Percentiles rank a stretch among this genome's conserved stretches.
Conservation (phyloP, 2,888 invertebrate genomes). For the Ormyrus thymus region DNA sequence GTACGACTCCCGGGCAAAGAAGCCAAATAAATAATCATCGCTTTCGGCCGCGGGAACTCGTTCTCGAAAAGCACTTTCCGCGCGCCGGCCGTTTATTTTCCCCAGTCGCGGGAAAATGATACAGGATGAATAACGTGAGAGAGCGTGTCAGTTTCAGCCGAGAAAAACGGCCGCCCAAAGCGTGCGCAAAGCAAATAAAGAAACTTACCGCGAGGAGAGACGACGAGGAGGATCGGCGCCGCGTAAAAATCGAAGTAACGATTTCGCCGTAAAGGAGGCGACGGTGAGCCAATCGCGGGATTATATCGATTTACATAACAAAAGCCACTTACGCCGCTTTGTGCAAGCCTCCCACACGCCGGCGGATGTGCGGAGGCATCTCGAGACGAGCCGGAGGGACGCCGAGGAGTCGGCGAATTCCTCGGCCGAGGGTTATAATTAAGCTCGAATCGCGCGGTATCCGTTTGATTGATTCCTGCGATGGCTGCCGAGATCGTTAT, state of each 20-base stretch:
- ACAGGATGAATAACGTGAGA: too few species aligned
- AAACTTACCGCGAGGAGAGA: background rate
- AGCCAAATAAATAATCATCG: too few species aligned
- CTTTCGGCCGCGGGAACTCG: too few species aligned
- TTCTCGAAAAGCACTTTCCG: too few species aligned
- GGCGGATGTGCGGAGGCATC: background rate
- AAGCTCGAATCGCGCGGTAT: slow-evolving; percentile 29
- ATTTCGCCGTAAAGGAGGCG: slow-evolving; percentile 5
- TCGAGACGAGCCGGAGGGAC: background rate
- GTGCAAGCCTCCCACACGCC: background rate
- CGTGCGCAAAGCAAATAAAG: too few species aligned
- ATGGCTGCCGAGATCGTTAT: background rate
- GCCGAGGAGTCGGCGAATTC: slow-evolving; percentile 33
- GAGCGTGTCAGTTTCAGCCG: too few species aligned
- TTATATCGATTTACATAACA: slow-evolving; percentile 45
- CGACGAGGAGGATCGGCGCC: background rate
- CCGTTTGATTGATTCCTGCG: background rate
- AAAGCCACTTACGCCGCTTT: slow-evolving; percentile 20
- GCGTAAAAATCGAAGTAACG: background rate
- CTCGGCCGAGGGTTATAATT: slow-evolving; percentile 22
- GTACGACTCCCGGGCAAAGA: too few species aligned
- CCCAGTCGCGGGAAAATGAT: too few species aligned
- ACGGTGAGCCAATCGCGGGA: slow-evolving; percentile 4
- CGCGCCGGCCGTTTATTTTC: too few species aligned
- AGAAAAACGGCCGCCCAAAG: too few species aligned